phyloP scores from a whole-genome alignment of 2,797 vertebrate genomes.

The Eulemur rubriventer region DNA sequence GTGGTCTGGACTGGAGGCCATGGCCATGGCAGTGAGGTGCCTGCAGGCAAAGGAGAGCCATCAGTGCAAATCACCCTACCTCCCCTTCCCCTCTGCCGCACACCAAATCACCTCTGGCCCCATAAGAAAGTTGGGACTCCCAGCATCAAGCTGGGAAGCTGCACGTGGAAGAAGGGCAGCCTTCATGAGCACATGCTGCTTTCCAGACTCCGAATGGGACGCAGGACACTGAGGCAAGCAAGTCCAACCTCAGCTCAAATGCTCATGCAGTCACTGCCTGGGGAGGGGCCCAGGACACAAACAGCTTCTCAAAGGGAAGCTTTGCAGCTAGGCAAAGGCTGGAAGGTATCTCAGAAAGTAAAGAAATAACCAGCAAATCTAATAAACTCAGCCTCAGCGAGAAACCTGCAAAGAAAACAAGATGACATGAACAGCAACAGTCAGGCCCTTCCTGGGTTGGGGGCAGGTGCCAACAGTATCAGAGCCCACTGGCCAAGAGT shows the following conservation, averaged over 20 bases:
- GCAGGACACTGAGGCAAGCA: neutral
- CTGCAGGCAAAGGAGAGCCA: neutral
- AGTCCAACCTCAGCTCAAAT: neutral
- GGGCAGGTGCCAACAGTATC: neutral
- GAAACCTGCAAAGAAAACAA: neutral
- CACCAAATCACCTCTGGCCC: neutral
- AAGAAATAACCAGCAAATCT: neutral
- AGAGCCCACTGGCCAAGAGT: neutral
- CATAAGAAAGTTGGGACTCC: neutral
- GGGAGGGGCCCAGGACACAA: neutral
- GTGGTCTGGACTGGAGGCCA: neutral
- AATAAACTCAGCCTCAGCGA: neutral
- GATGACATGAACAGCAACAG: neutral
- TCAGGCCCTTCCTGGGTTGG: neutral
- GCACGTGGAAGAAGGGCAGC: neutral
- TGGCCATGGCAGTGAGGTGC: neutral
- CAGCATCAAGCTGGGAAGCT: neutral
- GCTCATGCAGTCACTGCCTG: neutral
- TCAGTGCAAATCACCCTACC: neutral
- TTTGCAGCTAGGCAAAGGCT: neutral
- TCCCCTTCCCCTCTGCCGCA: neutral
- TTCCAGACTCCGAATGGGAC: neutral
- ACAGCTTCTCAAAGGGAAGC: neutral
- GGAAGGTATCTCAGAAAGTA: neutral
- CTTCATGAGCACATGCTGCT: neutral